These are phyloP conservation scores for Panzeria rudis DNA, from an alignment of 2,888 invertebrate genomes.

Conservation along the genomic window DNA sequence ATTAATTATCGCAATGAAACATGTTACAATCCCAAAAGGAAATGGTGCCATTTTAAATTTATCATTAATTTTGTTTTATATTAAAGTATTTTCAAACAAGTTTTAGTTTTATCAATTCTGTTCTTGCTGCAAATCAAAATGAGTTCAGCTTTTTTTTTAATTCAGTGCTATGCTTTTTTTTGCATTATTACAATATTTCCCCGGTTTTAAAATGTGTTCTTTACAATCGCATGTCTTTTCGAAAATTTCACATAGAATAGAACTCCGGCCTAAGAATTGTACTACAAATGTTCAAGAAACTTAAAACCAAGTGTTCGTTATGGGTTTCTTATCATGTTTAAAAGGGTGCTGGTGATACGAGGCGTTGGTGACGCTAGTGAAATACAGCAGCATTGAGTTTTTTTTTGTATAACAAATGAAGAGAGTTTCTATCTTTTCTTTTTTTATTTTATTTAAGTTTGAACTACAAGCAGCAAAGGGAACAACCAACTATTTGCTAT, in stretches of 20 bases:
- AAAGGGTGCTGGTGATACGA: slow-evolving; percentile 4
- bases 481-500: neutral
- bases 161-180: neutral
- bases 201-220: slow-evolving; percentile 16
- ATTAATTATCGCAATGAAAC: slow-evolving; percentile 8
- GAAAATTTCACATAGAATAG: slow-evolving; percentile 27
- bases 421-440: neutral
- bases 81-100: slow-evolving; percentile 43
- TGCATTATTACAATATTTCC: slow-evolving; percentile 7
- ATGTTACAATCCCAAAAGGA: slow-evolving; percentile 31
- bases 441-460: slow-evolving; percentile 14
- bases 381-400: neutral
- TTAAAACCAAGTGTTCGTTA: slow-evolving; percentile 55
- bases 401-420: neutral
- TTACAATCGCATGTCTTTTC: slow-evolving; percentile 43
- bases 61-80: slow-evolving; percentile 54
- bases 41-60: slow-evolving; percentile 59
- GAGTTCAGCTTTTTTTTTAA: slow-evolving; percentile 40
- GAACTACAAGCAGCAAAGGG: slow-evolving; percentile 11
- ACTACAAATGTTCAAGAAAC: slow-evolving; percentile 40
- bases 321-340: slow-evolving; percentile 51
- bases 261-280: slow-evolving; percentile 23
- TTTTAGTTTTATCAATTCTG: slow-evolving; percentile 41
- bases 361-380: slow-evolving; percentile 19
- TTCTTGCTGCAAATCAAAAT: slow-evolving; percentile 44